Evolutionary conservation across 2,797 vertebrate genomes (phyloP), one percentile per base, ranked within the genome.

Genomic region (Cossypha polioptera): DNA sequence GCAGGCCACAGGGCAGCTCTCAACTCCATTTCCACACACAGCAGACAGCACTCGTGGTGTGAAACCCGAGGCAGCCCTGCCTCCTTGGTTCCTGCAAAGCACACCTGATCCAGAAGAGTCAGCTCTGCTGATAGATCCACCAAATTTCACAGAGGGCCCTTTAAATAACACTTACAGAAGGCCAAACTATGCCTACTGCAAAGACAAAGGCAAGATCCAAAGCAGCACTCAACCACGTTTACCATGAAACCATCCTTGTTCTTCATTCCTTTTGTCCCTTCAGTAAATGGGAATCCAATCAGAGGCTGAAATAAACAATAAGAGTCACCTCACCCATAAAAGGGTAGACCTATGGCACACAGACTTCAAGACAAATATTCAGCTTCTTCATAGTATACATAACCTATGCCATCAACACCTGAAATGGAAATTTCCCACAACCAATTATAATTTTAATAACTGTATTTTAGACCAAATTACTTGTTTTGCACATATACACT

Each of bases 351-450:
- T 38, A n/a, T 2, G 4, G 54, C 54, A 53, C 10, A 55, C 5
- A 35, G 21, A n/a, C n/a, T 35, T 85, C 29, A 62, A 62, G 38
- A 68, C 19, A 92, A 86, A 55, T 45, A 92, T 47, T 90, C 68
- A 83, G 7, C 35, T 78, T 45, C 35, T 69, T 80, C 26, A 25
- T 22, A 50, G 26, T 33, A 25, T 7, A 8, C 42, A 38, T 8
- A 59, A 53, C 14, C 59, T 76, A 66, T 5, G 13, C 17, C 59
- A 77, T 31, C 33, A 69, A 35, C 24, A 87, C 13, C 45, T 55
- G 29, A 81, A 57, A 54, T 14, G 38, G 26, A 54, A 53, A 86
- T 81, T 88, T 80, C 47, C 51, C 51, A 80, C 48, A 81, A 6
- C 3, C 7, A 36, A 43, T 90, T 58, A 75, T 36, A 24, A 51